phyloP scores from a whole-genome alignment of 2,113 vertebrate genomes.

The Pelusios castaneus region DNA sequence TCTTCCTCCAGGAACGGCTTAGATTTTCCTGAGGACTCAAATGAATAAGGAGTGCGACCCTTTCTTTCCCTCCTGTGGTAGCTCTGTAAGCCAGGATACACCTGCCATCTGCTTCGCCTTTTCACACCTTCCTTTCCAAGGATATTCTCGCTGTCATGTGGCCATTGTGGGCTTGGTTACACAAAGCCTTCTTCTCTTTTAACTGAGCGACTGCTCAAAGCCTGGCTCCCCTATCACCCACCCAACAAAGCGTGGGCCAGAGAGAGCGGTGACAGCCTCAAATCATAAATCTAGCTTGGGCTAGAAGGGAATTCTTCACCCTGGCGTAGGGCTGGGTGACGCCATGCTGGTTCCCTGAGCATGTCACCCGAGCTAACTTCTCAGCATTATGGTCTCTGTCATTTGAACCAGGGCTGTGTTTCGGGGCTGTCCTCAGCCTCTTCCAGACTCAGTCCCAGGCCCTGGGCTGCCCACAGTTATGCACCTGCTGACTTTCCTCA shows the following conservation, averaged over 20 bases:
- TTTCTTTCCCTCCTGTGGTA: not conserved
- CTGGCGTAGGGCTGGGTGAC: too few species aligned
- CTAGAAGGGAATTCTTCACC: not conserved
- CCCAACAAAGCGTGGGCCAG: not conserved
- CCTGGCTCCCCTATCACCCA: not conserved
- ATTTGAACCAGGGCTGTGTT: not conserved
- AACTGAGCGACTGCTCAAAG: not conserved
- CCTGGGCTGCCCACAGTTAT: rapidly evolving
- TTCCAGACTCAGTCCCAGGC: rapidly evolving
- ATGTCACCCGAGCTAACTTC: not conserved
- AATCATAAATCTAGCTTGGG: not conserved
- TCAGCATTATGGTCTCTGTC: not conserved
- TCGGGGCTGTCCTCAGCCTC: rapidly evolving
- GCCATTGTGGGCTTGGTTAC: rapidly evolving
- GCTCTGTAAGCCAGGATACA: not conserved
- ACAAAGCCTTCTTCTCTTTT: too few species aligned
- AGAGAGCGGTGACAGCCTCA: not conserved
- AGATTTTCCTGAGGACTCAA: not conserved
- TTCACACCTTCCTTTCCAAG: not conserved
- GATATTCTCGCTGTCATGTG: rapidly evolving
- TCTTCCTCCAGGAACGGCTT: not conserved
- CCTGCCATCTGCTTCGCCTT: not conserved
- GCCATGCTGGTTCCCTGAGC: not conserved
- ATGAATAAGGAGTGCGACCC: rapidly evolving
- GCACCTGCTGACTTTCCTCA: rapidly evolving